phyloP scores from a whole-genome alignment of 2,113 vertebrate genomes.

The Myotis davidii region DNA sequence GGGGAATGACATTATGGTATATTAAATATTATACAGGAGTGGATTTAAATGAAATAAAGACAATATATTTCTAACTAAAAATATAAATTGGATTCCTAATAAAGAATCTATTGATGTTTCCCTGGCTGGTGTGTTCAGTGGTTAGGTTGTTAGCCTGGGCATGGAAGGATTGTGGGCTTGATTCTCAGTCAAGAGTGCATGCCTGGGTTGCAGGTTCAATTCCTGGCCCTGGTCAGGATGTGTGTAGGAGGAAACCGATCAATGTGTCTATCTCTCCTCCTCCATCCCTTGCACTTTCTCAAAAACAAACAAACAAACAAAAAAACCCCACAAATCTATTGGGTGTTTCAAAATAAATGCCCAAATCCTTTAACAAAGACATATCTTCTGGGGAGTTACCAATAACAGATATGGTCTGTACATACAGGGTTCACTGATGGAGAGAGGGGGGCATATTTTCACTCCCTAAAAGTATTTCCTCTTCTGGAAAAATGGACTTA shows the following conservation, averaged over 20 bases:
- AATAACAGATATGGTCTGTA: not conserved
- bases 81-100: not conserved
- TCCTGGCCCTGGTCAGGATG: too few species aligned
- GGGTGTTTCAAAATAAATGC: slow-evolving; percentile 9
- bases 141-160: too few species aligned
- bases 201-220: not conserved
- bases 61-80: slow-evolving; percentile 33
- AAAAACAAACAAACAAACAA: too few species aligned
- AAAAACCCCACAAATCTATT: not conserved
- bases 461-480: not conserved
- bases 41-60: slow-evolving; percentile 22
- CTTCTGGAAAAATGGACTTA: not conserved
- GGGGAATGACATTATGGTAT: not conserved
- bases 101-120: not conserved
- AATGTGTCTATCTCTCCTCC: not conserved
- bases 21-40: not conserved
- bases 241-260: not conserved
- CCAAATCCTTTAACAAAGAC: slow-evolving; percentile 3
- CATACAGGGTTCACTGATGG: not conserved
- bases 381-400: not conserved
- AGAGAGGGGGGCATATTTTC: not conserved
- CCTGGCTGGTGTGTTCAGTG: not conserved
- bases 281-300: not conserved
- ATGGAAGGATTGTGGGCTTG: too few species aligned
- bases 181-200: not conserved